Evolutionary conservation across 2,113 vertebrate genomes (phyloP).

Genomic region (Rostratula benghalensis): DNA sequence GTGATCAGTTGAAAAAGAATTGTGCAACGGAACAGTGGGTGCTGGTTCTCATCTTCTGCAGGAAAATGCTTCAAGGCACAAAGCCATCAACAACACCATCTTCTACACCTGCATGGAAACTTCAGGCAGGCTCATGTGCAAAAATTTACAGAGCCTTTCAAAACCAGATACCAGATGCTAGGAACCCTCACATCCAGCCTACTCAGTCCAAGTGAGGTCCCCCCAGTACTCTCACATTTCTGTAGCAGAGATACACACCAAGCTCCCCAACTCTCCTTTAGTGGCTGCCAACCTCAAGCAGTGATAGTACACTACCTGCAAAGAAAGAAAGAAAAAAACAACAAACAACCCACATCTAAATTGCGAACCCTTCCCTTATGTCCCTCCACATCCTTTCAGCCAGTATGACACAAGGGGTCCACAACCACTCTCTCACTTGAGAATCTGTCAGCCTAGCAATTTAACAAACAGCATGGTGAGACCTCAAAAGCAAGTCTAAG

Average conservation of each 20-base stretch:
- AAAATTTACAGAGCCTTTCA: neutral
- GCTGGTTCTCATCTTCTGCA: neutral
- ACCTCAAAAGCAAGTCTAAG: neutral
- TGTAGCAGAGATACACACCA: neutral
- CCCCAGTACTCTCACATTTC: neutral
- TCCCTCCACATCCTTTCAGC: neutral
- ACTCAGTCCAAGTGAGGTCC: neutral
- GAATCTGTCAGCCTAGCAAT: neutral
- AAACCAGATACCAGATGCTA: neutral
- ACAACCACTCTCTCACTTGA: neutral
- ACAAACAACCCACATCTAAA: neutral
- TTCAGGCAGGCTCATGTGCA: neutral
- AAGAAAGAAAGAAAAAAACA: neutral
- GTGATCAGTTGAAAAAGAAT: neutral
- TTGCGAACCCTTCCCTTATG: neutral
- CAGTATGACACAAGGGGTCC: neutral
- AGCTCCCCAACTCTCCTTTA: neutral
- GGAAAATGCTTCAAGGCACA: neutral
- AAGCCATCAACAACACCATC: neutral
- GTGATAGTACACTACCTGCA: neutral
- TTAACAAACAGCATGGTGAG: neutral
- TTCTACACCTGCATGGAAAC: neutral
- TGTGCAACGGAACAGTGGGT: neutral
- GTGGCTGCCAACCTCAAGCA: neutral
- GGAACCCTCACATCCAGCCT: neutral